Percentiles rank a stretch among this genome's conserved stretches.
Evolutionary conservation across 2,888 invertebrate species (phyloP).

Genomic region (Piscicola geometra): DNA sequence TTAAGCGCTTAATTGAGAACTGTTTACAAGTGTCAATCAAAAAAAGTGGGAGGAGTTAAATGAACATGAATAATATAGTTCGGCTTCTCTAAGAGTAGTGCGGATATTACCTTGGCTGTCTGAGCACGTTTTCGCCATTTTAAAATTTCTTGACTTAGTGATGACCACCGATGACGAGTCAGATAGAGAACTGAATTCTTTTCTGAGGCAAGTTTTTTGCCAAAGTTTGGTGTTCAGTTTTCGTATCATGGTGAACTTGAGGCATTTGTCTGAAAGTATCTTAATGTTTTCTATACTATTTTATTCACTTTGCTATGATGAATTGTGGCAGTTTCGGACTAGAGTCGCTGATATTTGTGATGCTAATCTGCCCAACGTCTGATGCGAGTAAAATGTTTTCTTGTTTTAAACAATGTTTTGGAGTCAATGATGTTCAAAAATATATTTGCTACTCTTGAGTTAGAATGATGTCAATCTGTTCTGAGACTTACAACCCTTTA

Average conservation of each 20-base stretch:
- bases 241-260: slow-evolving; percentile 16
- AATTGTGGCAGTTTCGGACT: slow-evolving; percentile 16
- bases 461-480: slow-evolving; percentile 1
- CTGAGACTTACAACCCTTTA: not conserved
- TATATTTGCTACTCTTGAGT: slow-evolving; percentile 15
- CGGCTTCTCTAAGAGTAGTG: too few relatives aligned
- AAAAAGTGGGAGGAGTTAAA: too few relatives aligned
- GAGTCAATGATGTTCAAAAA: not conserved
- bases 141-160: not conserved
- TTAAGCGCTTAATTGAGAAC: too few relatives aligned
- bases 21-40: too few relatives aligned
- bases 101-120: slow-evolving; percentile 17
- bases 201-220: slow-evolving; percentile 11
- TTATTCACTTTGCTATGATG: slow-evolving; percentile 10
- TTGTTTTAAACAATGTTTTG: too few relatives aligned
- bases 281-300: not conserved
- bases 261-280: slow-evolving; percentile 2
- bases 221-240: not conserved
- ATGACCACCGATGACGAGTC: slow-evolving; percentile 19
- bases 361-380: slow-evolving; percentile 13
- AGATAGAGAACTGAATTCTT: not conserved
- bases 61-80: too few relatives aligned
- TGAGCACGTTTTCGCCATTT: not conserved
- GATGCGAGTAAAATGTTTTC: not conserved
- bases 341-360: slow-evolving; percentile 5